phyloP scores from a whole-genome alignment of 2,888 invertebrate species.

The Ditylenchus weischeri region DNA sequence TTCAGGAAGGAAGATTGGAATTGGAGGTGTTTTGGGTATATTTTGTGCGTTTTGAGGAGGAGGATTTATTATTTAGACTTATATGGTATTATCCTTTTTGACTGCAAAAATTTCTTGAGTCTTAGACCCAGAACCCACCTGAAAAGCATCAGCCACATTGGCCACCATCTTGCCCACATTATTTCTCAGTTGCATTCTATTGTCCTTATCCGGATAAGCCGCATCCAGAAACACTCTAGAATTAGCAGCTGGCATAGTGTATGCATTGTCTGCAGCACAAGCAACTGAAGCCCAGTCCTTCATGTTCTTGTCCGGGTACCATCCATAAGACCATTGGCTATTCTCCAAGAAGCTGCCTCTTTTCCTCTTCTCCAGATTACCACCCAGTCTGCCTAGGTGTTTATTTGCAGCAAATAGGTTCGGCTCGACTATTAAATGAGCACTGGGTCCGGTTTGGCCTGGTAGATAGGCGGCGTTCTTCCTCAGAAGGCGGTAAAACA shows the following conservation, averaged over 20 bases:
- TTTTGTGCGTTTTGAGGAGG: too few species aligned
- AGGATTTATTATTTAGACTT: too few species aligned
- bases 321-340: too few species aligned
- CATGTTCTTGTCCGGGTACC: too few species aligned
- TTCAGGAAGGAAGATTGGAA: too few species aligned
- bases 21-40: too few species aligned
- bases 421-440: neutral
- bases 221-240: slow-evolving; percentile 24
- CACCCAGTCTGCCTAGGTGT: neutral
- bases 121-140: neutral
- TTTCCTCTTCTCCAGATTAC: slow-evolving; percentile 3
- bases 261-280: slow-evolving; percentile 15
- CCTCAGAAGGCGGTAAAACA: slow-evolving; percentile 13
- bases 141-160: slow-evolving; percentile 16
- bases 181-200: slow-evolving; percentile 1
- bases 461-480: slow-evolving; percentile 19
- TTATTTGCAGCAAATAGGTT: neutral
- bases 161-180: slow-evolving; percentile 16
- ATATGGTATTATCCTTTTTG: too few species aligned
- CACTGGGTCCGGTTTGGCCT: neutral
- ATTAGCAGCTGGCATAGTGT: slow-evolving; percentile 21
- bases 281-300: neutral
- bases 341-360: neutral
- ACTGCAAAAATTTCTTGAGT: neutral
- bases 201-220: slow-evolving; percentile 7